These are phyloP conservation scores for Pseudomyrmex pallidus DNA, from an alignment of 1,140 invertebrate genomes.

Conservation along the genomic window DNA sequence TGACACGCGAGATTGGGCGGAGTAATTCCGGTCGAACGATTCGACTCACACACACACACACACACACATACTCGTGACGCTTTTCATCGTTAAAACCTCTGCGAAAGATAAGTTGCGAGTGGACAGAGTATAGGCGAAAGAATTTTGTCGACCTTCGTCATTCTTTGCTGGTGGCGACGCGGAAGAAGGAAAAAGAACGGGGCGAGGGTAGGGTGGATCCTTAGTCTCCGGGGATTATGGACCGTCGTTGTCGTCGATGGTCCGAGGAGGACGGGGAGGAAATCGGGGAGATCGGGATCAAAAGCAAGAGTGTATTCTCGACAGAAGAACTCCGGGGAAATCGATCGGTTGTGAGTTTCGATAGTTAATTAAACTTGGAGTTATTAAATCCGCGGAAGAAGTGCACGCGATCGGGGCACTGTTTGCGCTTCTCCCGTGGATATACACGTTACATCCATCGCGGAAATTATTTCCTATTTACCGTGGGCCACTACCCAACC, in stretches of 20 bases:
- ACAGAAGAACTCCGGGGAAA: constrained; percentile 75
- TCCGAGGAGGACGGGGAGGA: constrained; percentile 39
- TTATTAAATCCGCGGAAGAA: constrained; percentile 83
- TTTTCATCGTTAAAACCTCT: constrained; percentile 51
- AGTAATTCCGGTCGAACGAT: constrained; percentile 50
- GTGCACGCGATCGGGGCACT: constrained; percentile 66
- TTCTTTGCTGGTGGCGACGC: constrained; percentile 31
- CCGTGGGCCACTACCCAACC: not conserved
- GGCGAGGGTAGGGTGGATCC: constrained; percentile 8
- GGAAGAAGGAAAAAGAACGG: constrained; percentile 14
- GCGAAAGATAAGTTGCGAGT: constrained; percentile 36
- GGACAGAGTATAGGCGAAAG: constrained; percentile 45
- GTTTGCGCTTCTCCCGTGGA: constrained; percentile 2
- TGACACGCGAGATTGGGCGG: constrained; percentile 39
- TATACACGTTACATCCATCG: constrained; percentile 22
- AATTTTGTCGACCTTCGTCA: constrained; percentile 57
- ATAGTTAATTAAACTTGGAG: constrained; percentile 83
- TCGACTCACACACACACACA: constrained; percentile 5
- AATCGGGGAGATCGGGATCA: constrained; percentile 36
- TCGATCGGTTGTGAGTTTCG: constrained; percentile 80
- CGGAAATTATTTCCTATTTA: constrained; percentile 53
- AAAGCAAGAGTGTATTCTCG: constrained; percentile 53
- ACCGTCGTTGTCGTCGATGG: constrained; percentile 52
- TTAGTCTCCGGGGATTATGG: constrained; percentile 68
- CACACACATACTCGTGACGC: constrained; percentile 21